Base-by-base conservation (phyloP, 92 coral and sea anemone genomes). In the Pocillopora meandrina region DNA sequence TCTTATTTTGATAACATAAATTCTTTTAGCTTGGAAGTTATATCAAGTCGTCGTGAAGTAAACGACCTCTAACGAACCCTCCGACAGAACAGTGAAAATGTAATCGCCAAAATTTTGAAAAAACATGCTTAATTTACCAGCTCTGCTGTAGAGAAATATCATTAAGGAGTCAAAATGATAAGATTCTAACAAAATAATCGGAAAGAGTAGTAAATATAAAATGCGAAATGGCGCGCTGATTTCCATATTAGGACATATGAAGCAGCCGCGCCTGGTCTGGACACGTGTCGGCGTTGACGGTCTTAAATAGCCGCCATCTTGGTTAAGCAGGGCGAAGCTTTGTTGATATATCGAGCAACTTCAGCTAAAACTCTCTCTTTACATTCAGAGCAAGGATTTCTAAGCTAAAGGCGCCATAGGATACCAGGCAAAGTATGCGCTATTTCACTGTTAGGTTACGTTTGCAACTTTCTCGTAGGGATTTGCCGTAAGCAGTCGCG, bases 381-480 rank as follows among this genome's bases (percentile, higher is more conserved):
- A 76, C 63, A 47, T 56, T 61, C 83, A 87, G 61, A 83, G 87
- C 67, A 75, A 79, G 90, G 82, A 82, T 81, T 86, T 71, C 67
- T 84, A 71, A 81, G 93, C 93, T 87, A 90, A 90, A 84, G 93
- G 87, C 87, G 87, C 76, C 89, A 71, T 86, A 93, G 92, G 92
- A 92, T 80, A 80, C 7, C 97, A 93, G 97, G 97, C 97, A 93
- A 93, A 91, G 97, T 93, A 93, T 93, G 97, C 95, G 95, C 83
- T 75, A 71, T 78, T 89, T 89, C 80, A 18, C 74, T 83, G 56
- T 74, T 56, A 49, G 23, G 84, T 71, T 60, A 61, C 70, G 0
- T 68, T 57, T 15, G 31, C 76, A 31, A 12, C 67, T 70, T 56
- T 81, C 69, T 68, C 19, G 76, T 58, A 57, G 68, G 62, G 76